phyloP scores from a whole-genome alignment of 2,888 invertebrate genomes.

The Parnassius mnemosyne region DNA sequence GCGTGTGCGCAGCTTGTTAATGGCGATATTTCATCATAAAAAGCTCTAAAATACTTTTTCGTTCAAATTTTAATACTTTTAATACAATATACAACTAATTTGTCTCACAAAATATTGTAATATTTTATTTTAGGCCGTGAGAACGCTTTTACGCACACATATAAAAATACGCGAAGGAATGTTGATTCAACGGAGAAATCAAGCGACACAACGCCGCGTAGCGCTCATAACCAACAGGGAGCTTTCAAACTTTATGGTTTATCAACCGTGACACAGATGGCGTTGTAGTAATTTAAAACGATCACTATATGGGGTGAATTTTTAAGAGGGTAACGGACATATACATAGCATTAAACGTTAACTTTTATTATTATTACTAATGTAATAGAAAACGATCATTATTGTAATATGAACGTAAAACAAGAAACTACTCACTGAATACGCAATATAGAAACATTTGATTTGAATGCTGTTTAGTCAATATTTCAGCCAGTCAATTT shows the following conservation, averaged over 20 bases:
- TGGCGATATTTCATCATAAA: conserved; percentile 40
- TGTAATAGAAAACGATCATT: too few species aligned
- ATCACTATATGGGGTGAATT: conserved; percentile 45
- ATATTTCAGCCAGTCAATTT: conserved; percentile 26
- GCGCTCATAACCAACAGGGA: conserved; percentile 62
- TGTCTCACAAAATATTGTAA: conserved; percentile 29
- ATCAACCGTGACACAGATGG: conserved; percentile 58
- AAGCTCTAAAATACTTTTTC: conserved; percentile 32
- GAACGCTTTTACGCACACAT: conserved; percentile 70
- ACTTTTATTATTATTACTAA: too few species aligned
- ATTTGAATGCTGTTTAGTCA: conserved; percentile 32
- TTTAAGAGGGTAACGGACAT: conserved; percentile 26
- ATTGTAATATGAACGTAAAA: too few species aligned
- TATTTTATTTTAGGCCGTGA: conserved; percentile 53
- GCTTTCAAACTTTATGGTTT: conserved; percentile 64
- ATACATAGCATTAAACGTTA: too few species aligned
- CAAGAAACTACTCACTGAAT: background rate
- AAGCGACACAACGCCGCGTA: conserved; percentile 66
- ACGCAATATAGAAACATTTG: background rate
- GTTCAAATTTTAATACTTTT: conserved; percentile 32
- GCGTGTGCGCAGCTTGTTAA: conserved; percentile 66
- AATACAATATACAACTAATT: conserved; percentile 16
- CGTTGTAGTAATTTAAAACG: conserved; percentile 37
- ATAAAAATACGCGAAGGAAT: conserved; percentile 74
- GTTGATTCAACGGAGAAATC: conserved; percentile 80